Evolutionary conservation across 2,888 invertebrate species (phyloP).

Genomic region (Clistopyga incitator): DNA sequence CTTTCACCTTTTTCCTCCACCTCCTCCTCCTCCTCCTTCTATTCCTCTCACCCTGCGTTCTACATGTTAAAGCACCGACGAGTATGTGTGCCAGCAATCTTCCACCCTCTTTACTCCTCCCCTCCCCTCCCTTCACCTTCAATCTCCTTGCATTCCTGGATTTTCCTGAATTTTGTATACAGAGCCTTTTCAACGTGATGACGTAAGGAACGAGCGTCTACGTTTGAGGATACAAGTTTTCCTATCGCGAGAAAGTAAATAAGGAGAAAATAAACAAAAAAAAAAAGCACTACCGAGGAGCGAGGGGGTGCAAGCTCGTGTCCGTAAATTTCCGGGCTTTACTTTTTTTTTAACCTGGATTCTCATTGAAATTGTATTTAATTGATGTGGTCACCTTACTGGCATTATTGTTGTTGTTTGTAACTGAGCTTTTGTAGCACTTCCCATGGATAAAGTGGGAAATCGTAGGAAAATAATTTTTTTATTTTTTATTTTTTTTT

Average conservation of each 20-base stretch:
- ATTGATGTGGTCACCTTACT: not conserved
- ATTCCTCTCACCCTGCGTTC: not conserved
- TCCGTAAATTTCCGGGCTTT: not conserved
- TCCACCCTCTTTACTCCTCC: constrained; percentile 38
- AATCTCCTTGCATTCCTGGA: constrained; percentile 13
- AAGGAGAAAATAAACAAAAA: not conserved
- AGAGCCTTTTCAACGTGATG: constrained; percentile 29
- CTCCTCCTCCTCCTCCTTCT: not conserved
- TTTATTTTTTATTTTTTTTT: too few species aligned
- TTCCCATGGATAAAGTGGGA: not conserved
- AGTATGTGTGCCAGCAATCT: constrained; percentile 43
- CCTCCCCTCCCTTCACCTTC: constrained; percentile 19
- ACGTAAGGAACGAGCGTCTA: constrained; percentile 10
- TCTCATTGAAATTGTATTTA: not conserved
- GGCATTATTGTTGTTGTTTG: not conserved
- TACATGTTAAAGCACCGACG: constrained; percentile 36
- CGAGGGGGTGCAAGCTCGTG: not conserved
- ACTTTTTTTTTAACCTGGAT: not conserved
- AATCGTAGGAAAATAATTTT: not conserved
- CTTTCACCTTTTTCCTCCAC: constrained; percentile 7
- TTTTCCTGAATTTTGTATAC: constrained; percentile 42
- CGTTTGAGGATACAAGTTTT: not conserved
- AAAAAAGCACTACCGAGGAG: not conserved
- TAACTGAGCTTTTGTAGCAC: not conserved
- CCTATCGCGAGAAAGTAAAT: not conserved